Conservation (phyloP, 2,888 invertebrate genomes). For the Hydroisotoma schaefferi region DNA sequence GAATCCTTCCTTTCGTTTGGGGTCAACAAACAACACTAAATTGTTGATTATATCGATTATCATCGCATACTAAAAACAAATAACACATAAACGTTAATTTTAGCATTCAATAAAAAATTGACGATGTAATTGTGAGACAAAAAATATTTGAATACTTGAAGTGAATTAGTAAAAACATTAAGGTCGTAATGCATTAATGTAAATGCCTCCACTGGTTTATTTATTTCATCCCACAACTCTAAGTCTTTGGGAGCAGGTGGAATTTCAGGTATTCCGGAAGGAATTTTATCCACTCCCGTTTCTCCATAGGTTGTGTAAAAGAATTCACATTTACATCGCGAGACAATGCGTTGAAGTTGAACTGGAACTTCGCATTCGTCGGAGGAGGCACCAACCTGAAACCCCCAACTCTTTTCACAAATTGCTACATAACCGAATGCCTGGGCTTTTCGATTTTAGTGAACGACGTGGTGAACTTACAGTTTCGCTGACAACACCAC, state of each 20-base stretch:
- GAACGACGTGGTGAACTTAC: slow-evolving; percentile 58
- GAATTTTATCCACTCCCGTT: slow-evolving; percentile 62
- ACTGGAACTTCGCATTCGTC: slow-evolving; percentile 46
- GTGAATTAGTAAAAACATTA: slow-evolving; percentile 93
- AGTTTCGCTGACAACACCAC: slow-evolving; percentile 89
- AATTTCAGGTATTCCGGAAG: slow-evolving; percentile 61
- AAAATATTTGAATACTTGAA: slow-evolving; percentile 61
- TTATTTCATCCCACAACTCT: slow-evolving; percentile 73
- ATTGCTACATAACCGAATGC: too few relatives aligned
- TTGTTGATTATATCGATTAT: slow-evolving; percentile 97
- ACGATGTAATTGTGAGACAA: background rate
- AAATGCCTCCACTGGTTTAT: slow-evolving; percentile 91
- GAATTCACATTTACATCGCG: slow-evolving; percentile 96
- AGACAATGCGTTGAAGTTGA: slow-evolving; percentile 93
- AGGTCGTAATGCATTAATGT: slow-evolving; percentile 97
- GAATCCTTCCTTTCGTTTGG: slow-evolving; percentile 84
- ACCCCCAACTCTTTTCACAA: too few relatives aligned
- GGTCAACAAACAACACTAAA: slow-evolving; percentile 91
- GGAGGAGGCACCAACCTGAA: slow-evolving; percentile 42
- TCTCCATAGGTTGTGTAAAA: slow-evolving; percentile 94
- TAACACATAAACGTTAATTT: background rate
- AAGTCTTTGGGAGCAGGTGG: slow-evolving; percentile 66
- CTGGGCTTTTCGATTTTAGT: background rate
- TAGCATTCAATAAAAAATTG: slow-evolving; percentile 1
- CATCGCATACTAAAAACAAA: slow-evolving; percentile 75